Conservation (phyloP, 2,113 vertebrate species). For the Perognathus longimembris region DNA sequence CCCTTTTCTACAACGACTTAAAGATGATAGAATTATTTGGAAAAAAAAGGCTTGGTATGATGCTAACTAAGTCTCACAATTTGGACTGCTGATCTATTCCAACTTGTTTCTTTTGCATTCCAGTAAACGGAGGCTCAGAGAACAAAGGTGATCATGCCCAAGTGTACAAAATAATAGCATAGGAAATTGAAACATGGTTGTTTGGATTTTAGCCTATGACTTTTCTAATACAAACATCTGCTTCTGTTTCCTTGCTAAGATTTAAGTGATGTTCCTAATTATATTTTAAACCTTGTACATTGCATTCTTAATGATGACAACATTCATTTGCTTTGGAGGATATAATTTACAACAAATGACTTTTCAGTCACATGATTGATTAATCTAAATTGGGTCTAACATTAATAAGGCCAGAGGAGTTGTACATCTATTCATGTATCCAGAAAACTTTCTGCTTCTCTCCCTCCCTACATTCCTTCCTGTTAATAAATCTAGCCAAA, state of each 20-base stretch:
- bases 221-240: slow-evolving; percentile 62
- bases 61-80: neutral
- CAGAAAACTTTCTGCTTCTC: neutral
- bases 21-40: no score
- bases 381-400: slow-evolving; percentile 15
- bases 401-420: neutral
- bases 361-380: neutral
- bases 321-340: slow-evolving; percentile 30
- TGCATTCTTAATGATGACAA: slow-evolving; percentile 35
- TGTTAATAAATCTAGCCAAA: slow-evolving; percentile 22
- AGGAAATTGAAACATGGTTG: neutral
- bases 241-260: slow-evolving; percentile 61
- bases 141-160: neutral
- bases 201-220: neutral
- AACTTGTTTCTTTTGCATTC: neutral
- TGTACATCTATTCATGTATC: neutral
- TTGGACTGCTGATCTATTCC: neutral
- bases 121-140: neutral
- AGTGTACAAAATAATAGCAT: neutral
- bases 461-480: neutral
- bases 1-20: no score
- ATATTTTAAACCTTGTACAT: slow-evolving; percentile 49
- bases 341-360: slow-evolving; percentile 43
- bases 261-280: slow-evolving; percentile 65
- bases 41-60: neutral